Percentiles rank a stretch among this genome's conserved stretches.
These are phyloP conservation scores for Idaea biselata DNA, from an alignment of 2,888 invertebrate genomes.

Conservation along the genomic window DNA sequence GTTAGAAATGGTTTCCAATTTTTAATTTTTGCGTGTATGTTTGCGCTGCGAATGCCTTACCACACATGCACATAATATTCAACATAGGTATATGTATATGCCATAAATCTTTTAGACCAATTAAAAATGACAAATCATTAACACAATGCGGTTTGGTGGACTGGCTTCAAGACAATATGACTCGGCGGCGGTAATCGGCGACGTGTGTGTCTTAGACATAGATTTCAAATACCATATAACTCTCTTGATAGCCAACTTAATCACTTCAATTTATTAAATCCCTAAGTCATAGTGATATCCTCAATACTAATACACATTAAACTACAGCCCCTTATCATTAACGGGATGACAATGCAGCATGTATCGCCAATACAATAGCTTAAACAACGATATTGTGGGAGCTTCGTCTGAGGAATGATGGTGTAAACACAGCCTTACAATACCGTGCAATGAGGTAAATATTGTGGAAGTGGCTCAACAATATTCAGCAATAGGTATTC, in stretches of 20 bases:
- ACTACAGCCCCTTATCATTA: constrained; percentile 23
- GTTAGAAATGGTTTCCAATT: background rate
- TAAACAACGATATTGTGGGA: constrained; percentile 47
- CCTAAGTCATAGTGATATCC: background rate
- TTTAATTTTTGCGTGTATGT: background rate
- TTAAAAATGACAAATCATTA: no score
- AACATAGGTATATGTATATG: no score
- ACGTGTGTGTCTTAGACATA: no score
- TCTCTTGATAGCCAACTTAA: background rate
- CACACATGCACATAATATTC: no score
- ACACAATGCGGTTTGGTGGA: no score
- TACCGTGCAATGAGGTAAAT: constrained; percentile 15
- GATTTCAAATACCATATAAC: background rate
- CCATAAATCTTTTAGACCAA: no score
- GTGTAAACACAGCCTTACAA: constrained; percentile 60
- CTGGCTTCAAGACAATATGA: no score
- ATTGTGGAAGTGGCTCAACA: constrained; percentile 13
- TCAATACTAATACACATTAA: background rate
- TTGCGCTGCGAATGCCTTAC: no score
- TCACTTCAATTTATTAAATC: background rate
- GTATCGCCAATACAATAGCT: constrained; percentile 42
- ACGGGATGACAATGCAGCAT: constrained; percentile 38
- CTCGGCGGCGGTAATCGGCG: no score
- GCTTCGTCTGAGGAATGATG: constrained; percentile 47
- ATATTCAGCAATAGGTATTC: no score